phyloP scores from a whole-genome alignment of 2,888 invertebrate genomes.

The Boloria selene region DNA sequence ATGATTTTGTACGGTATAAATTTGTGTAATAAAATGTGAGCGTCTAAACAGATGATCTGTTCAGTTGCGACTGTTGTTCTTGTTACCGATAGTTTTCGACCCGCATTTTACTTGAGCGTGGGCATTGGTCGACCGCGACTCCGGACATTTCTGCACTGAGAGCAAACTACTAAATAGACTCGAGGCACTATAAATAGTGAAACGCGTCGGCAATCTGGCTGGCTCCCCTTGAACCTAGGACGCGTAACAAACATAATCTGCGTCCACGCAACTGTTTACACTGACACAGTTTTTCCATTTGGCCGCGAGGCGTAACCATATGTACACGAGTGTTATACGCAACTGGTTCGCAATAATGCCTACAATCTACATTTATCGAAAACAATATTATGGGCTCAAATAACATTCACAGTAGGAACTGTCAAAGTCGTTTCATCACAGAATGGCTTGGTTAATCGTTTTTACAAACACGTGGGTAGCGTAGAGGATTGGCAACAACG shows the following conservation, averaged over 20 bases:
- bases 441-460: conserved; percentile 11
- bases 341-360: conserved; percentile 24
- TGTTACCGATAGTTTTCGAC: conserved; percentile 50
- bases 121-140: conserved; percentile 70
- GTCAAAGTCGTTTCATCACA: conserved; percentile 12
- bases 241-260: conserved; percentile 68
- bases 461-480: conserved; percentile 24
- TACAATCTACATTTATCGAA: conserved; percentile 6
- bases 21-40: conserved; percentile 47
- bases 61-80: conserved; percentile 44
- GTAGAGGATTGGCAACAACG: conserved; percentile 18
- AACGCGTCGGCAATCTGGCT: conserved; percentile 75
- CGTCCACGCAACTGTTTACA: conserved; percentile 72
- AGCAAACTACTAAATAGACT: conserved; percentile 75
- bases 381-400: conserved; percentile 18
- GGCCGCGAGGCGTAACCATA: conserved; percentile 72
- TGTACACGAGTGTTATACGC: conserved; percentile 61
- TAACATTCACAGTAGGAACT: conserved; percentile 8
- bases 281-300: conserved; percentile 79
- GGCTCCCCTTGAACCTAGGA: conserved; percentile 81
- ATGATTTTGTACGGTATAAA: conserved; percentile 63
- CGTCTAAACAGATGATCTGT: conserved; percentile 30
- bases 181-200: conserved; percentile 78
- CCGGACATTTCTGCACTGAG: conserved; percentile 80
- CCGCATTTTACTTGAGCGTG: conserved; percentile 59